These are phyloP conservation scores for Clarias pachynema DNA, from an alignment of 2,797 vertebrate genomes.

Conservation along the genomic window DNA sequence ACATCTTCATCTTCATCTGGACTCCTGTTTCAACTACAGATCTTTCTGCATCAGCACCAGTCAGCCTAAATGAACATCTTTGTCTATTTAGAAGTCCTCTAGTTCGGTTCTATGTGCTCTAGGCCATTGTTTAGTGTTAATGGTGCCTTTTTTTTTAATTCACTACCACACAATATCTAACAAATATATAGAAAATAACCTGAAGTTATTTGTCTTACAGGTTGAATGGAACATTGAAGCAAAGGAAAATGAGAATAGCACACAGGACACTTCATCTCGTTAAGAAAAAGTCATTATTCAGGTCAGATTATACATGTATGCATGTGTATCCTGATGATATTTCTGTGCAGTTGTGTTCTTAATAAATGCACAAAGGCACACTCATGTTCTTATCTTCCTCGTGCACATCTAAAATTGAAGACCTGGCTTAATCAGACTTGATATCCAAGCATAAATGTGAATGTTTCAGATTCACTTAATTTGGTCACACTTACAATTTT, in stretches of 20 bases:
- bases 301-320: no score
- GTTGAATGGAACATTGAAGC: background rate
- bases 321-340: background rate
- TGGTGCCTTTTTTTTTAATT: no score
- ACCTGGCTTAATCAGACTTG: background rate
- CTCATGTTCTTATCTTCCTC: background rate
- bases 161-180: no score
- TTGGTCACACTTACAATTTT: background rate
- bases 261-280: no score
- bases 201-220: background rate
- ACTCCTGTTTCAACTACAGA: no score
- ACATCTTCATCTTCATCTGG: no score
- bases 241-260: background rate
- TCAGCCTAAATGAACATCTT: background rate
- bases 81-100: background rate
- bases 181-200: background rate
- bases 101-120: background rate
- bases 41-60: background rate
- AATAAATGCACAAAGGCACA: background rate
- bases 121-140: no score
- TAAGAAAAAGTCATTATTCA: background rate
- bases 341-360: background rate
- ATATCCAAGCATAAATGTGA: background rate
- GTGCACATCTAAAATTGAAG: background rate
- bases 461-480: background rate